These are phyloP conservation scores for Sepiola atlantica DNA, from an alignment of 2,888 invertebrate genomes.

Conservation along the genomic window DNA sequence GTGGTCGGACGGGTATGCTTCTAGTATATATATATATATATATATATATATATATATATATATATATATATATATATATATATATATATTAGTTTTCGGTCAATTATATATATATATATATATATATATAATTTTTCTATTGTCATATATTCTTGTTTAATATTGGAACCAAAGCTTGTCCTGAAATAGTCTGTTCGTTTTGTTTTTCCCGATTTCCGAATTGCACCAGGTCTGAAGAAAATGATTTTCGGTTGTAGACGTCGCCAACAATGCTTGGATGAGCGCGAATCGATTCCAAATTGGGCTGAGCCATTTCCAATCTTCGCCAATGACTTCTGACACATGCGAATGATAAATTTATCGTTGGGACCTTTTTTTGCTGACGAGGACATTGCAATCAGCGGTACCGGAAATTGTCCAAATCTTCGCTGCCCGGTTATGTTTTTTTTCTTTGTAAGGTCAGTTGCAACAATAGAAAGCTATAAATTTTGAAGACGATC, in stretches of 20 bases:
- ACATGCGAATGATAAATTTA: not conserved
- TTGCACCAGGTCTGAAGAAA: not conserved
- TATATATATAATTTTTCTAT: not conserved
- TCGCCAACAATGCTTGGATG: not conserved
- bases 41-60: not conserved
- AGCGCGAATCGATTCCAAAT: not conserved
- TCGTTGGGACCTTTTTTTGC: not conserved
- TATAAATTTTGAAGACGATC: not conserved
- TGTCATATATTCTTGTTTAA: not conserved
- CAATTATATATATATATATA: not conserved
- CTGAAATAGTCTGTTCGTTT: not conserved
- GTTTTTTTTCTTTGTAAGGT: not conserved
- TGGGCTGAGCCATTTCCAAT: not conserved
- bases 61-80: not conserved
- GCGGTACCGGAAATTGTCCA: constrained; percentile 11
- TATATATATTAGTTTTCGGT: not conserved
- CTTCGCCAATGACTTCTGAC: not conserved
- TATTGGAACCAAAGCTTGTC: not conserved
- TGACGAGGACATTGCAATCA: constrained; percentile 21
- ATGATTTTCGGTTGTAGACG: not conserved
- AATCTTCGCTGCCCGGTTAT: not conserved
- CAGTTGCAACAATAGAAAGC: not conserved
- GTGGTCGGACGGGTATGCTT: too few species aligned
- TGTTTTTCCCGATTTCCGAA: not conserved
- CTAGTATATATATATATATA: not conserved